These are phyloP conservation scores for Orthosia gracilis DNA, from an alignment of 2,888 invertebrate genomes.

Conservation along the genomic window DNA sequence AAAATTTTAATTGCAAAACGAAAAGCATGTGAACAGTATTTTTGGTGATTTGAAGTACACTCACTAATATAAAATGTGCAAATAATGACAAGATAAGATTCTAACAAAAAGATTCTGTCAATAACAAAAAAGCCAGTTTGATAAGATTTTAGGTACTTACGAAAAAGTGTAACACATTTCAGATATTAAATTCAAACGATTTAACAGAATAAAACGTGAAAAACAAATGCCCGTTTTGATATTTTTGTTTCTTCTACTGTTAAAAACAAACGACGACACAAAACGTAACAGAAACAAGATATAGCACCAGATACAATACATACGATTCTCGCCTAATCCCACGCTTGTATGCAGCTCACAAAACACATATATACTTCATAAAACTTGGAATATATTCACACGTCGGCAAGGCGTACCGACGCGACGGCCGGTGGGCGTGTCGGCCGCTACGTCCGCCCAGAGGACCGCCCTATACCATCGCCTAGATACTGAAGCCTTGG, in stretches of 20 bases:
- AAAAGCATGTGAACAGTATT: background rate
- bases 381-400: slow-evolving; percentile 59
- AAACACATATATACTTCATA: slow-evolving; percentile 67
- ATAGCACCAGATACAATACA: slow-evolving; percentile 26
- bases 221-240: background rate
- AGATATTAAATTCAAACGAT: background rate
- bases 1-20: background rate
- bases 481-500: slow-evolving; percentile 73
- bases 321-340: slow-evolving; percentile 39
- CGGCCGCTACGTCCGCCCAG: slow-evolving; percentile 81
- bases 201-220: background rate
- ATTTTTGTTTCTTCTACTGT: background rate
- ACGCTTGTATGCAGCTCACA: slow-evolving; percentile 47
- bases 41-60: no score
- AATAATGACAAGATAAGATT: background rate
- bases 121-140: background rate
- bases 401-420: slow-evolving; percentile 61
- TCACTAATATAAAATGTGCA: background rate
- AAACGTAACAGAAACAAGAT: background rate
- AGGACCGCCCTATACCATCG: slow-evolving; percentile 77
- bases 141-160: background rate
- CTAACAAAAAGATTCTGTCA: no score
- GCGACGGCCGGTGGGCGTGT: slow-evolving; percentile 85
- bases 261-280: background rate
- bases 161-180: background rate